phyloP scores from a whole-genome alignment of 2,113 vertebrate genomes.

The Maccullochella peelii region DNA sequence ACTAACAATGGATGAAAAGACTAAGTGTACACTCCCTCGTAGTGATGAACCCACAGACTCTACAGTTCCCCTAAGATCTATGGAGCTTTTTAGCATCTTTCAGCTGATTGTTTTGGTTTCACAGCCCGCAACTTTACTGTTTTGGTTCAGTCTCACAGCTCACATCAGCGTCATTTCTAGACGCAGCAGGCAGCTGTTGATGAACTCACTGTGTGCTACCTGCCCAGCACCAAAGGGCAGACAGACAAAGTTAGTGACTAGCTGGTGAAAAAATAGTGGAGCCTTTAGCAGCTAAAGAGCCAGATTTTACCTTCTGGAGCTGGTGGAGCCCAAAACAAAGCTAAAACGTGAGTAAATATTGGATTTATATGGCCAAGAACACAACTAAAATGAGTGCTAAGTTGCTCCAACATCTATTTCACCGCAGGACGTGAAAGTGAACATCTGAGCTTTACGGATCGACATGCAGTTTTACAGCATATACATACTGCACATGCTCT shows the following conservation, averaged over 20 bases:
- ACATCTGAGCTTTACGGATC: background rate
- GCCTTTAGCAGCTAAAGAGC: background rate
- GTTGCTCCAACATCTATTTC: background rate
- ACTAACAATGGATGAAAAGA: background rate
- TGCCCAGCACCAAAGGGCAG: no score
- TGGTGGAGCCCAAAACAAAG: background rate
- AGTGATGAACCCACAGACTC: background rate
- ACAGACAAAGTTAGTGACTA: background rate
- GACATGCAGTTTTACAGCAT: background rate
- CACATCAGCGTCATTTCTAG: no score
- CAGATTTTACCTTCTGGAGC: background rate
- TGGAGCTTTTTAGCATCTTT: background rate
- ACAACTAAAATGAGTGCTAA: background rate
- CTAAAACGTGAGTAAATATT: background rate
- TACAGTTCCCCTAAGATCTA: no score
- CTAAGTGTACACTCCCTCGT: background rate
- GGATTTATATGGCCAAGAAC: background rate
- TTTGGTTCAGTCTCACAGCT: no score
- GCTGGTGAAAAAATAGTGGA: no score
- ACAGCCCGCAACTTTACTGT: background rate
- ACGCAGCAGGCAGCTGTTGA: no score
- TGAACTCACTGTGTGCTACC: no score
- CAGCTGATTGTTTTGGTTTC: slow-evolving; percentile 8
- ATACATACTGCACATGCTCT: background rate
- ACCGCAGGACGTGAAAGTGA: background rate